Conservation (phyloP, 1,140 invertebrate species). For the Eumaeus atala region DNA sequence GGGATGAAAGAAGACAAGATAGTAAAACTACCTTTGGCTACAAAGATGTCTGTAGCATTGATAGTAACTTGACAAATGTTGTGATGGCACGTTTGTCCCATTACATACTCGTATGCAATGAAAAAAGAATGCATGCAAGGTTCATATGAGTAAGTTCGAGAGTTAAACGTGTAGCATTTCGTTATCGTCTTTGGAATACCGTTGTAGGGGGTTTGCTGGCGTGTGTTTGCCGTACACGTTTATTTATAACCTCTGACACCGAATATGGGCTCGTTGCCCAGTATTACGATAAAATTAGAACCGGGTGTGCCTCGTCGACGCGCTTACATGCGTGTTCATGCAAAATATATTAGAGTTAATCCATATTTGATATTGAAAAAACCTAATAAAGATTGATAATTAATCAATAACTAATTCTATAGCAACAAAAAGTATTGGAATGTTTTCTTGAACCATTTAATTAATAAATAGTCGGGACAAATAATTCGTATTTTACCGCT, state of each 20-base stretch:
- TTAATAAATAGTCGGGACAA: too few relatives aligned
- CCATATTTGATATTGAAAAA: neutral
- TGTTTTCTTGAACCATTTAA: neutral
- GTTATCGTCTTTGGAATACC: neutral
- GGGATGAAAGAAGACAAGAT: too few relatives aligned
- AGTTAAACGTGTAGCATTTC: neutral
- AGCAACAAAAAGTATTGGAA: neutral
- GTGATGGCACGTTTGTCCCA: too few relatives aligned
- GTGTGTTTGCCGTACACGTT: constrained; percentile 19
- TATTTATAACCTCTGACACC: constrained; percentile 61
- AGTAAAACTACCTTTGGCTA: too few relatives aligned
- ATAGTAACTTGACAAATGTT: too few relatives aligned
- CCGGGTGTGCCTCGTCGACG: constrained; percentile 24
- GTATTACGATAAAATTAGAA: constrained; percentile 65
- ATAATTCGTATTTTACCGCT: constrained; percentile 28
- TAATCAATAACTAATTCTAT: neutral
- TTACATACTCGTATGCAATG: neutral
- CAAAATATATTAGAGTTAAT: neutral
- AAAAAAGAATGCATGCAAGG: neutral
- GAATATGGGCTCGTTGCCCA: constrained; percentile 68
- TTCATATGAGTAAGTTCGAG: neutral
- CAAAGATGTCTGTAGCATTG: too few relatives aligned
- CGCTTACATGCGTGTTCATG: constrained; percentile 10
- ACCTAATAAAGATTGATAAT: neutral
- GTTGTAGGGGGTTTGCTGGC: constrained; percentile 9